Percentiles rank a stretch among this genome's conserved stretches.
These are phyloP conservation scores for Drosophila lacertosa DNA, from an alignment of 1,140 invertebrate species.

Conservation along the genomic window DNA sequence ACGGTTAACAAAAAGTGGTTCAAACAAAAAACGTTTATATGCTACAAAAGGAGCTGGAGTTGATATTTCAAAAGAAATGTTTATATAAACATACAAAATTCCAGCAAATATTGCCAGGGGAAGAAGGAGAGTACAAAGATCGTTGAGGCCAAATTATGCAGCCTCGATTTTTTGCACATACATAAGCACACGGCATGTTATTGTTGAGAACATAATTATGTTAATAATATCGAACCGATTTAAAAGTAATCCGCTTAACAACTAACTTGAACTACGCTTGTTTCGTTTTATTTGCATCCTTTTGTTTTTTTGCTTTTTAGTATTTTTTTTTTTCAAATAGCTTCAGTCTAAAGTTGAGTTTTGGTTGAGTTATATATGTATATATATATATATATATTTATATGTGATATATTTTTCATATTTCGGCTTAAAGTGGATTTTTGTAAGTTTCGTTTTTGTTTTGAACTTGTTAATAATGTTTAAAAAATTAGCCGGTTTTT, in stretches of 20 bases:
- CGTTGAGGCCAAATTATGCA: conserved; percentile 17
- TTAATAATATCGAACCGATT: conserved; percentile 33
- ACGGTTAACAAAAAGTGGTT: conserved; percentile 48
- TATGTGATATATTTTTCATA: conserved; percentile 19
- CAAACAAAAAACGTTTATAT: conserved; percentile 51
- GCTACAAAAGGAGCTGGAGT: conserved; percentile 49
- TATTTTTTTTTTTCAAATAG: conserved; percentile 44
- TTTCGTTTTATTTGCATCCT: conserved; percentile 30
- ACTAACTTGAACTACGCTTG: conserved; percentile 61
- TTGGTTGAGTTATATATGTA: conserved; percentile 54
- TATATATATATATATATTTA: neutral
- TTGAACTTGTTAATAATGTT: conserved; percentile 13
- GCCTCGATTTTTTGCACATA: conserved; percentile 25
- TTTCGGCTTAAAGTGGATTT: conserved; percentile 42
- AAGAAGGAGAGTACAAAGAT: conserved; percentile 32
- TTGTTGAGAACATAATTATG: conserved; percentile 25
- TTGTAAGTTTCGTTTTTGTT: conserved; percentile 21
- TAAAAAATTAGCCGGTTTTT: conserved; percentile 14
- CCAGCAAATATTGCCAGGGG: conserved; percentile 38
- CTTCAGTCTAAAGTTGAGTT: conserved; percentile 75
- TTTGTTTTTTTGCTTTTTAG: conserved; percentile 2
- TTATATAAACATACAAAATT: conserved; percentile 47
- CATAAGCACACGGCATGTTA: conserved; percentile 24
- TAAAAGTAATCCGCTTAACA: conserved; percentile 47
- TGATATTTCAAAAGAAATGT: conserved; percentile 11